Conservation (phyloP, 2,888 invertebrate species). For the Drosophila falleni region DNA sequence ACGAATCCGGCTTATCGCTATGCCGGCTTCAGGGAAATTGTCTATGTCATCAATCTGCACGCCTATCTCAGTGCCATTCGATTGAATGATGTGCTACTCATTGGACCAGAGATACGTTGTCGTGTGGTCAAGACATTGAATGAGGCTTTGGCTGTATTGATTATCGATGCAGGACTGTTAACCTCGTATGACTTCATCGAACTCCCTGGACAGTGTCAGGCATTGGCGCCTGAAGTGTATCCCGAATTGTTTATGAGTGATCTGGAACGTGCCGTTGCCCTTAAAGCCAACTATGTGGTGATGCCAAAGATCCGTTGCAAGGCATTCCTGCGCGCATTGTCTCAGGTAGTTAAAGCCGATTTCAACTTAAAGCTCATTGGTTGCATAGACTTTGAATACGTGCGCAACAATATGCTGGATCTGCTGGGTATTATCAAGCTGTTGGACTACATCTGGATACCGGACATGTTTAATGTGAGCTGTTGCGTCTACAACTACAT, state of each 20-base stretch:
- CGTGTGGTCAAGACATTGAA: slow-evolving; percentile 78
- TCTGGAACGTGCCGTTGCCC: slow-evolving; percentile 63
- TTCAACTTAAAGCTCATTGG: slow-evolving; percentile 75
- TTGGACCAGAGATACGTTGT: slow-evolving; percentile 71
- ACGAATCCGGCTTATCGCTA: slow-evolving; percentile 76
- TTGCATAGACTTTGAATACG: slow-evolving; percentile 74
- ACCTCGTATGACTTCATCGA: slow-evolving; percentile 81
- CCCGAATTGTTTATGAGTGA: slow-evolving; percentile 67
- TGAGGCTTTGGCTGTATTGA: slow-evolving; percentile 72
- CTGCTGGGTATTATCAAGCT: slow-evolving; percentile 77
- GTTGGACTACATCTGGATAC: slow-evolving; percentile 82
- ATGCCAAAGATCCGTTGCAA: slow-evolving; percentile 77
- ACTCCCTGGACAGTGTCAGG: slow-evolving; percentile 79
- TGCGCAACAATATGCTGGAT: slow-evolving; percentile 78
- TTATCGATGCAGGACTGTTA: slow-evolving; percentile 74
- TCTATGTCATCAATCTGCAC: slow-evolving; percentile 80
- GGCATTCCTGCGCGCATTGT: slow-evolving; percentile 68
- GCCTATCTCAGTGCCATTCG: slow-evolving; percentile 73
- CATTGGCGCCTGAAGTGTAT: slow-evolving; percentile 48
- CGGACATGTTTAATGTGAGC: slow-evolving; percentile 73
- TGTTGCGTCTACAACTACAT: slow-evolving; percentile 67
- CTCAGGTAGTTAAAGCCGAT: slow-evolving; percentile 42
- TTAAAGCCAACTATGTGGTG: slow-evolving; percentile 78
- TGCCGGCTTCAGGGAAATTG: slow-evolving; percentile 79
- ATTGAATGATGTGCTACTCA: slow-evolving; percentile 71